Conservation (phyloP, 2,797 vertebrate genomes). For the Betta splendens region DNA sequence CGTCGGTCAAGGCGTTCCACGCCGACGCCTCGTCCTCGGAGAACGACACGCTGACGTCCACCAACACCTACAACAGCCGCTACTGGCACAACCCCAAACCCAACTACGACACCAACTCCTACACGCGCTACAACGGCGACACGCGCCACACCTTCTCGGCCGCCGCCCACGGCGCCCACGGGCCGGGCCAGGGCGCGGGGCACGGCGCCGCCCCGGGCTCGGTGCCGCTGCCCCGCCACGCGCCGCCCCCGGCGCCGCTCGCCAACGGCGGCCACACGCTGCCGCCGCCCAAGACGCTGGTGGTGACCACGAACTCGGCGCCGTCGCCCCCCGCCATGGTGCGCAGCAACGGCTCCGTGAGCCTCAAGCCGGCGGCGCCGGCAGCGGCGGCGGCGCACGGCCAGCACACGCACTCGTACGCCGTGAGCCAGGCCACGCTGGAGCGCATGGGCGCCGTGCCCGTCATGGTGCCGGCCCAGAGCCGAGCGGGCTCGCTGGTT, state of each 20-base stretch:
- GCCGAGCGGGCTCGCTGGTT: conserved; percentile 93
- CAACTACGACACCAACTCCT: conserved; percentile 87
- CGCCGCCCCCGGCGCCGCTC: conserved; percentile 75
- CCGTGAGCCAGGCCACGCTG: conserved; percentile 92
- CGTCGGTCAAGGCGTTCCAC: conserved; percentile 90
- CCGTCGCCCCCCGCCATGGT: conserved; percentile 85
- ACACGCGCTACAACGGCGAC: conserved; percentile 90
- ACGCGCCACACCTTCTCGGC: conserved; percentile 87
- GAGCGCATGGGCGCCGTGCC: conserved; percentile 95
- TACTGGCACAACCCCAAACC: conserved; percentile 95
- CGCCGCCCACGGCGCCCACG: conserved; percentile 58
- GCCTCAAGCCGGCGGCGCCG: conserved; percentile 85
- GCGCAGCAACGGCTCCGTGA: conserved; percentile 89
- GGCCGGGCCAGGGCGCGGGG: conserved; percentile 63
- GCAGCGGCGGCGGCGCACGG: conserved; percentile 81
- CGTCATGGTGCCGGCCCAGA: conserved; percentile 97
- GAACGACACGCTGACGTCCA: conserved; percentile 95
- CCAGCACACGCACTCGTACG: conserved; percentile 88
- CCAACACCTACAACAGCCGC: conserved; percentile 96
- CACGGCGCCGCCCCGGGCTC: conserved; percentile 81
- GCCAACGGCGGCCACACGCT: conserved; percentile 90
- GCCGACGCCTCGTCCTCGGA: conserved; percentile 94
- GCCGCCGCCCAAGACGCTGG: conserved; percentile 90
- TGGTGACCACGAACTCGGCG: conserved; percentile 93
- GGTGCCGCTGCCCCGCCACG: conserved; percentile 62